Evolutionary conservation across 2,888 invertebrate species (phyloP).

Genomic region (Xestoiulus laeticollis): DNA sequence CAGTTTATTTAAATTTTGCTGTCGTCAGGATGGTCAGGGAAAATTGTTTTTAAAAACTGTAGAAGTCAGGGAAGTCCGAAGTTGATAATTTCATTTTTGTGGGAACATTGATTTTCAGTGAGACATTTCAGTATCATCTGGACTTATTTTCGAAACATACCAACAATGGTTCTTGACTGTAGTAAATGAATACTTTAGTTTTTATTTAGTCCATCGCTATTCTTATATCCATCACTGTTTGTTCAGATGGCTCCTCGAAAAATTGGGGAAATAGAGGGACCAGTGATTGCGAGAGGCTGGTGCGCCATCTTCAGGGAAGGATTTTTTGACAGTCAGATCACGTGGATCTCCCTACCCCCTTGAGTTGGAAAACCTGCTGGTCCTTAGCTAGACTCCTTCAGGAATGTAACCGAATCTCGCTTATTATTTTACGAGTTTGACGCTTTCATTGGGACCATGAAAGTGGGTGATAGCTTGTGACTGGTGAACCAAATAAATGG

Average conservation of each 20-base stretch:
- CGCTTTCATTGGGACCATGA: background rate
- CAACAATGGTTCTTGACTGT: background rate
- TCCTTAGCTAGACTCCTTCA: background rate
- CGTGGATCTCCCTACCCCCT: background rate
- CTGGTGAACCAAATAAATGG: background rate
- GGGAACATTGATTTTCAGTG: background rate
- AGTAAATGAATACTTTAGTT: constrained; percentile 36
- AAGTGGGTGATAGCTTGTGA: background rate
- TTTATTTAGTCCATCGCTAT: constrained; percentile 9
- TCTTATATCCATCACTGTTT: background rate
- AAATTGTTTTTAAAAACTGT: too few species aligned
- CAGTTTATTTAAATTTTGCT: too few species aligned
- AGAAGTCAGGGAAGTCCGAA: too few species aligned
- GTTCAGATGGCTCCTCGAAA: constrained; percentile 17
- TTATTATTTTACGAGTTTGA: background rate
- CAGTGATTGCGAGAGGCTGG: constrained; percentile 6
- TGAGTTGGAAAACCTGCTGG: background rate
- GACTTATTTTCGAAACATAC: background rate
- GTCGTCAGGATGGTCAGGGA: too few species aligned
- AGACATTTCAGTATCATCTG: background rate
- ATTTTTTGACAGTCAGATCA: constrained; percentile 1
- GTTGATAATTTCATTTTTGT: too few species aligned
- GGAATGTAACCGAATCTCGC: background rate
- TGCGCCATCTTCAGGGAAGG: background rate
- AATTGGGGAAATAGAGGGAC: constrained; percentile 25